Conservation (phyloP, 2,797 vertebrate species). For the Scyliorhinus canicula region DNA sequence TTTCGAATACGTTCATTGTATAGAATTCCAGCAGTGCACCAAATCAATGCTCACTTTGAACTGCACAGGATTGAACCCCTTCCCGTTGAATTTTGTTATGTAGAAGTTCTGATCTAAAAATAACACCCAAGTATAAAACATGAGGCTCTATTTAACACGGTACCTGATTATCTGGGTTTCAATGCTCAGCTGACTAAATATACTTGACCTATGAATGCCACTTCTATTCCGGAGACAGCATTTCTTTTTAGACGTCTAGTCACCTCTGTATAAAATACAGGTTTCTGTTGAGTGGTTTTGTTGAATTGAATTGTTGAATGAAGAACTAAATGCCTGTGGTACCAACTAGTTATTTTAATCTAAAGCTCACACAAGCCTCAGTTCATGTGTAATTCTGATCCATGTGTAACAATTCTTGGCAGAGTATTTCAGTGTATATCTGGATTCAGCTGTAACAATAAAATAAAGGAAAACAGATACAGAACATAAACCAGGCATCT, state of each 20-base stretch:
- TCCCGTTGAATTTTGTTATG: neutral
- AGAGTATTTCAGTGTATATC: neutral
- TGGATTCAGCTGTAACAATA: neutral
- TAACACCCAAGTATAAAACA: neutral
- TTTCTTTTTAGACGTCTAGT: neutral
- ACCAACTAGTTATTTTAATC: slow-evolving; percentile 22
- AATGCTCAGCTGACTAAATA: slow-evolving; percentile 17
- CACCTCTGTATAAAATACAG: slow-evolving; percentile 10
- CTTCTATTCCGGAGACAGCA: slow-evolving; percentile 6
- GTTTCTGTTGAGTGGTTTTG: slow-evolving; percentile 23
- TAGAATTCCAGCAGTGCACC: neutral
- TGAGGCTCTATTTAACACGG: neutral
- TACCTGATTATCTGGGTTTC: slow-evolving; percentile 2
- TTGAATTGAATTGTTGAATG: slow-evolving; percentile 27
- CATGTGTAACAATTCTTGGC: neutral
- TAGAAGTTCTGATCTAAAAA: neutral
- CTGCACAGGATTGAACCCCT: neutral
- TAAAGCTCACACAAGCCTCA: slow-evolving; percentile 19
- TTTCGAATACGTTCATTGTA: neutral
- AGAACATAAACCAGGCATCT: neutral
- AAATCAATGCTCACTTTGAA: neutral
- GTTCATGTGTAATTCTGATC: slow-evolving; percentile 15
- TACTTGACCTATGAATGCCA: slow-evolving; percentile 23
- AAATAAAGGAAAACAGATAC: neutral
- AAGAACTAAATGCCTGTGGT: slow-evolving; percentile 31